Conservation (phyloP, 1,140 invertebrate species). For the Orius insidiosus region DNA sequence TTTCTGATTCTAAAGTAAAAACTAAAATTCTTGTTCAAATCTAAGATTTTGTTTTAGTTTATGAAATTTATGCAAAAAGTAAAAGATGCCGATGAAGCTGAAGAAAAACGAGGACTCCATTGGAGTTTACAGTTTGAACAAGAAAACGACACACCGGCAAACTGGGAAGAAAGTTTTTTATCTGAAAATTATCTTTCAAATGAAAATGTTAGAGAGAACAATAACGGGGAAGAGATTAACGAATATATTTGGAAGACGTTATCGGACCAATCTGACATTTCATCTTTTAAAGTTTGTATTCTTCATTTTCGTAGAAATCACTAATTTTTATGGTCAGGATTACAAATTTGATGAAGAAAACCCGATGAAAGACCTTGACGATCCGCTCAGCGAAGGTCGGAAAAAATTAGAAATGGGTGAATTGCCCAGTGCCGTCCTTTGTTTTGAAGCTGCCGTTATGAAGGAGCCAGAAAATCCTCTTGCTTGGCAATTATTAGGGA, state of each 20-base stretch:
- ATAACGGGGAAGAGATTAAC: conserved; percentile 32
- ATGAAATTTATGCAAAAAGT: conserved; percentile 73
- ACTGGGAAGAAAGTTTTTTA: no score
- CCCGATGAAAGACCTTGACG: conserved; percentile 60
- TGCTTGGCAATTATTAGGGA: conserved; percentile 67
- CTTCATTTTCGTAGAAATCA: neutral
- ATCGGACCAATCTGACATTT: neutral
- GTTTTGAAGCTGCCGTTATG: conserved; percentile 90
- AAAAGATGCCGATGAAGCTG: conserved; percentile 35
- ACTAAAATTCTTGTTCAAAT: neutral
- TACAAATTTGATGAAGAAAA: conserved; percentile 78
- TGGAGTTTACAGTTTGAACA: no score
- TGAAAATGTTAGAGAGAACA: conserved; percentile 25
- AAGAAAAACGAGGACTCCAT: no score
- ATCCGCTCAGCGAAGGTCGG: conserved; percentile 75
- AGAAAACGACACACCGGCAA: no score
- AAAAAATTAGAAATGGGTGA: conserved; percentile 67
- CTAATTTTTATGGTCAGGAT: conserved; percentile 29
- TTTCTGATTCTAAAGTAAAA: conserved; percentile 17
- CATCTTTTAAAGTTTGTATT: neutral
- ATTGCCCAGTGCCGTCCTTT: conserved; percentile 83
- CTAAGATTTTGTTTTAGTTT: conserved; percentile 39
- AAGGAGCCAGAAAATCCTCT: conserved; percentile 63
- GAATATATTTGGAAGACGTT: conserved; percentile 7
- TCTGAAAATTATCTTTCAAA: no score